phyloP scores from a whole-genome alignment of 2,888 invertebrate species.

The Ormyrus pomaceus region DNA sequence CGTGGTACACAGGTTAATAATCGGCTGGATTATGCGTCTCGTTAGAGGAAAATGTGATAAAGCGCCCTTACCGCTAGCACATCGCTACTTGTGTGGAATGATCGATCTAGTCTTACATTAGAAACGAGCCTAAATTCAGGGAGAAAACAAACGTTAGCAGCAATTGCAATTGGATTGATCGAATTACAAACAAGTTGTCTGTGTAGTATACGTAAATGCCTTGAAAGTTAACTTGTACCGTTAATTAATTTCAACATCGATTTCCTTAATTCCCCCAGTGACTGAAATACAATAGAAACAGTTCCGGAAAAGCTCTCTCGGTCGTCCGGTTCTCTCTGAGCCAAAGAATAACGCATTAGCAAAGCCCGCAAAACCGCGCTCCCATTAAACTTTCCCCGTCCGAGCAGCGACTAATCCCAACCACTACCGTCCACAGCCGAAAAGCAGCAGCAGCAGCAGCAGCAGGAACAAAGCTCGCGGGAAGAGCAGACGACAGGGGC shows the following conservation, averaged over 20 bases:
- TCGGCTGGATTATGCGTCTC: too few species aligned
- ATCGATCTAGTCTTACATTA: too few species aligned
- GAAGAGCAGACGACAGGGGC: background rate
- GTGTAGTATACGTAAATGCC: background rate
- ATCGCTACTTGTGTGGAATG: too few species aligned
- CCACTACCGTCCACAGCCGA: constrained; percentile 8
- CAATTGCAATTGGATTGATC: too few species aligned
- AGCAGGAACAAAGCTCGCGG: constrained; percentile 2
- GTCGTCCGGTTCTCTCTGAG: background rate
- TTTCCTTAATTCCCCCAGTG: too few species aligned
- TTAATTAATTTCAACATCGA: background rate
- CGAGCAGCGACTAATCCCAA: background rate
- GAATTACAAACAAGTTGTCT: too few species aligned
- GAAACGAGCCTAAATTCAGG: too few species aligned
- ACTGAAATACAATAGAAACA: too few species aligned
- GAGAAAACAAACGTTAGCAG: too few species aligned
- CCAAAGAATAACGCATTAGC: background rate
- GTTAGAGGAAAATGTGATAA: too few species aligned
- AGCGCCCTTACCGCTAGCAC: too few species aligned
- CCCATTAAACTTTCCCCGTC: background rate
- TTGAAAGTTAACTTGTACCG: background rate
- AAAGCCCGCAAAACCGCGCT: background rate
- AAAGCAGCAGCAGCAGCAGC: constrained; percentile 16
- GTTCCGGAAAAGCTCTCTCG: too few species aligned
- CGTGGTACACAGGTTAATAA: background rate